Evolutionary conservation across 2,888 invertebrate species (phyloP).

Genomic region (Orchesellides sinensis): DNA sequence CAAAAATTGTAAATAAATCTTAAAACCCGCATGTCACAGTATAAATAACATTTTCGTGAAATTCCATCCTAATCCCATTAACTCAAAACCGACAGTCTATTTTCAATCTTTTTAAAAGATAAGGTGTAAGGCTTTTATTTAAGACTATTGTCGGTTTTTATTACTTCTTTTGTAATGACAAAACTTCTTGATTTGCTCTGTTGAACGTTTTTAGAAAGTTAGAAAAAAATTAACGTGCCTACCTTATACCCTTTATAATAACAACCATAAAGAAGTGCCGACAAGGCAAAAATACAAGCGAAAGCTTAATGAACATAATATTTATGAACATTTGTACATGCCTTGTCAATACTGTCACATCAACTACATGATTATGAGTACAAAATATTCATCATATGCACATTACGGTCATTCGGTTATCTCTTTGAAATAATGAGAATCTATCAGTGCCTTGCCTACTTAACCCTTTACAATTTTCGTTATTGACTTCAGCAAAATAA

Average conservation of each 20-base stretch:
- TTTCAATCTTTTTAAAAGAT: constrained; percentile 8
- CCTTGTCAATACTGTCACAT: no score
- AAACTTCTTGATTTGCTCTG: not conserved
- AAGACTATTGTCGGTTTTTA: constrained; percentile 30
- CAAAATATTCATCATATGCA: constrained; percentile 29
- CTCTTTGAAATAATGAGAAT: constrained; percentile 29
- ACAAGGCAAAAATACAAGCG: no score
- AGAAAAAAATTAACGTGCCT: constrained; percentile 14
- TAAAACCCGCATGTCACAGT: constrained; percentile 13
- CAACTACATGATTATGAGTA: constrained; percentile 30
- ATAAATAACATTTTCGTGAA: constrained; percentile 30
- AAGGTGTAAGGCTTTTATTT: constrained; percentile 11
- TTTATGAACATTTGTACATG: no score
- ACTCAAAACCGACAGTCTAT: constrained; percentile 43
- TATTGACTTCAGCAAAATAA: constrained; percentile 4
- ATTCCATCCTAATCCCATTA: constrained; percentile 48
- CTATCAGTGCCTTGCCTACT: not conserved
- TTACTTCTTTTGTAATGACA: constrained; percentile 18
- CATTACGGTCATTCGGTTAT: constrained; percentile 28
- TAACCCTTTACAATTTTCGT: not conserved
- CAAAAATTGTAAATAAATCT: constrained; percentile 40
- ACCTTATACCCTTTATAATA: no score
- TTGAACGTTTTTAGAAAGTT: constrained; percentile 18
- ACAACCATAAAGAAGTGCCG: no score
- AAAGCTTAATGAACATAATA: no score